A percentile compares a stretch with the other conserved stretches of the same genome.
These are phyloP conservation scores for Muscidifurax raptorellus DNA, from an alignment of 1,140 invertebrate genomes.

Conservation along the genomic window DNA sequence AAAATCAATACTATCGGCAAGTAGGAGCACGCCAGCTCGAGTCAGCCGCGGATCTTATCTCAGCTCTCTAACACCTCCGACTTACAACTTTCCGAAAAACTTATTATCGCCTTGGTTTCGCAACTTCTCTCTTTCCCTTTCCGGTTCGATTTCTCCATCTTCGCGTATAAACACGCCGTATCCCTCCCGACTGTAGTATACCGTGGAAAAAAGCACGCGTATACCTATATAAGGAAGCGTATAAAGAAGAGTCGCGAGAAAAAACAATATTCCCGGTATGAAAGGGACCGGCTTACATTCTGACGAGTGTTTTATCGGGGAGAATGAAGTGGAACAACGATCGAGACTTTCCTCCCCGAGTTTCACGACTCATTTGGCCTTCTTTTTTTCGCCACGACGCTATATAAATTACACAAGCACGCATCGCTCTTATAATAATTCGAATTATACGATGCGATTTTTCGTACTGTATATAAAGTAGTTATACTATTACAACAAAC, in stretches of 20 bases:
- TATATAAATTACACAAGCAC: not conserved
- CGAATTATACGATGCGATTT: too few species aligned
- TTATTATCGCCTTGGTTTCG: not conserved
- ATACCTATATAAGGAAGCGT: not conserved
- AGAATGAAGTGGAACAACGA: slow-evolving; percentile 15
- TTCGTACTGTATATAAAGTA: too few species aligned
- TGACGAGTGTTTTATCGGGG: slow-evolving; percentile 14
- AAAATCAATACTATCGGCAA: not conserved
- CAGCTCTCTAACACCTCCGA: not conserved
- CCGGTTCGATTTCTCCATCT: not conserved
- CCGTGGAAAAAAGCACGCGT: not conserved
- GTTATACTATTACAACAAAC: not conserved
- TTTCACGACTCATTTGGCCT: not conserved
- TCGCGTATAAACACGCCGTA: not conserved
- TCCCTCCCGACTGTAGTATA: not conserved
- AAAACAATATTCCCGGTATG: slow-evolving; percentile 5
- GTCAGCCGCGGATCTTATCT: not conserved
- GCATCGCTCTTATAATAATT: too few species aligned
- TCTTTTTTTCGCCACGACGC: not conserved
- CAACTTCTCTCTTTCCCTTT: not conserved
- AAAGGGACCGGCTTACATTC: slow-evolving; percentile 4
- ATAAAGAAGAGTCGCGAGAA: not conserved
- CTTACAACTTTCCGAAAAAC: not conserved
- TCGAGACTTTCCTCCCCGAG: not conserved
- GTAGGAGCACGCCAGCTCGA: not conserved